A percentile compares a stretch with the other conserved stretches of the same genome.
Evolutionary conservation across 2,888 invertebrate genomes (phyloP).

Genomic region (Mesoligia furuncula): DNA sequence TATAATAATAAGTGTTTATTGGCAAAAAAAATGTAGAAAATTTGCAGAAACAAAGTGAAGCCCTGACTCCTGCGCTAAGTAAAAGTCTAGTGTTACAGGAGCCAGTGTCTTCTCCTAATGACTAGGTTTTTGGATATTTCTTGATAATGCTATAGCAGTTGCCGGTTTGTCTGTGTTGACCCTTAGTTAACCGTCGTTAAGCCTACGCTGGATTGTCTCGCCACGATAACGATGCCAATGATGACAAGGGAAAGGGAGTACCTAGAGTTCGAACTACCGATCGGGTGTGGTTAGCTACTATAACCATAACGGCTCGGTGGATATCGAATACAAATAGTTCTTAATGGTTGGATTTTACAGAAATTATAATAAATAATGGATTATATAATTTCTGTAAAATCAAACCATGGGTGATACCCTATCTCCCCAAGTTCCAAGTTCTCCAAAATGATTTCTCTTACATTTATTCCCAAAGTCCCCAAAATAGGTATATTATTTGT

Average conservation of each 20-base stretch:
- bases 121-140: background rate
- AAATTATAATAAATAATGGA: too few relatives aligned
- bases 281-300: background rate
- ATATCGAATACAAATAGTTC: background rate
- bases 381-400: background rate
- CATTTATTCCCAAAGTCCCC: background rate
- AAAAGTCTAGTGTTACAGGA: background rate
- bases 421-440: background rate
- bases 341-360: too few relatives aligned
- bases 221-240: background rate
- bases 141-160: background rate
- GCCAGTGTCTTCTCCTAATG: background rate
- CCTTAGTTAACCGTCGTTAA: background rate
- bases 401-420: background rate
- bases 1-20: too few relatives aligned
- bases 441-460: background rate
- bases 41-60: background rate
- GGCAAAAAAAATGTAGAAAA: too few relatives aligned
- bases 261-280: background rate
- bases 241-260: background rate
- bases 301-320: background rate
- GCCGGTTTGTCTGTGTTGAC: background rate
- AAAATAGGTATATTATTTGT: background rate
- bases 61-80: background rate
- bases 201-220: background rate